Base-by-base conservation (phyloP, 2,888 invertebrate genomes). In the Agrotis clavis region DNA sequence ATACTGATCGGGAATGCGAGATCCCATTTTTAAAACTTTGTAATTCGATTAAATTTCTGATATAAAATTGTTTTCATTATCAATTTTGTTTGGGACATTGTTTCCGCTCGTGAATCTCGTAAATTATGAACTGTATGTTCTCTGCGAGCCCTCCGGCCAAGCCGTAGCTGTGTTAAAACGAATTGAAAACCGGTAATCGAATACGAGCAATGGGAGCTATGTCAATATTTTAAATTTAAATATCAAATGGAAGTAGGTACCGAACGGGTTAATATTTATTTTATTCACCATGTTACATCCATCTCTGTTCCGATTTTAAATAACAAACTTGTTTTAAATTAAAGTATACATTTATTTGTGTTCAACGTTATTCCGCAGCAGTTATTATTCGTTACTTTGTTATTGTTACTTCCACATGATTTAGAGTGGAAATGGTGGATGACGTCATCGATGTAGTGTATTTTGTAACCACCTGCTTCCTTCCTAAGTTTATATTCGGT, bases 101-200 rank as follows among this genome's bases (percentile, higher is more conserved):
- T 95, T 95, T 93, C 92, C 92, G 92, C 88, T 91, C 88, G 90
- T 90, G 94, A 91, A 91, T 91, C 93, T 91, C 92, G 94, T 95
- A 93, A 95, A 96, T 95, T 95, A 95, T 94, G 92, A 90, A 93
- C 93, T 91, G 92, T 94, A 93, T 93, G 94, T 92, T 92, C 89
- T 90, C 90, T 90, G 90, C 90, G 90, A 89, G 93, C 94, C 96
- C 94, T 90, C 87, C 88, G 93, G 95, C 93, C 87, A 87, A 88
- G 88, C 91, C 89, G 91, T 90, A 90, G 89, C 90, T 90, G 89
- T 92, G 93, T 95, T 94, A 94, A 95, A 95, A 92, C 93, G 93
- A 94, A 95, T 95, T 95, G 94, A 94, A 95, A 92, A 94, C 94
- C 94, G 94, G 95, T 95, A 95, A 96, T 96, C 96, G 95, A 95